Base-by-base conservation (phyloP, 2,113 vertebrate species). In the Saguinus imperator region DNA sequence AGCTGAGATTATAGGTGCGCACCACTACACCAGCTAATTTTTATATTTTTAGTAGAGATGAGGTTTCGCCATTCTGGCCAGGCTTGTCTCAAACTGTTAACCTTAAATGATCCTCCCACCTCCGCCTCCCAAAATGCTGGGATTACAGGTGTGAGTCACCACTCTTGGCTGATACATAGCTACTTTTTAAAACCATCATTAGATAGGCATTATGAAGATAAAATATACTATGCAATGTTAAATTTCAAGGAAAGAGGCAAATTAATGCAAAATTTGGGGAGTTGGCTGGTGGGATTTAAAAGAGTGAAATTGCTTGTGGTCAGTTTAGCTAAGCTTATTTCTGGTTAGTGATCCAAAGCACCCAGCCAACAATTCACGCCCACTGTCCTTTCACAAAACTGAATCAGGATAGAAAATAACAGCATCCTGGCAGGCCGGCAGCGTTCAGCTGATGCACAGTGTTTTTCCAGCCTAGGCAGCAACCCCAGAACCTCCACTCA, bases 361-460 rank as follows among this genome's bases (percentile, higher is more conserved):
- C 76, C 9, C 77, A 88, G 90, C 1, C 8, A 97, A 83, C 68
- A 35, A 50, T 73, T 95, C 92, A 94, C 9, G 55, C 87, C 45
- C 94, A 96, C 50, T 96, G 87, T 95, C 81, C 79, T 94, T 95
- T 97, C 89, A 97, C 81, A 95, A 97, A 95, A 98, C 48, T 58
- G 50, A 92, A 91, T 70, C 57, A 82, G 50, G 70, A 96, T 13
- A 77, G 75, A 93, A 95, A 96, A 89, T 32, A 97, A 21, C 40
- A 82, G 86, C 68, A 92, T 18, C 58, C 77, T 64, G 52, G 89
- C 86, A 94, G 48, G 89, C 64, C 91, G 8, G 70, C 84, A 87
- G 92, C 37, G 35, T 48, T 96, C 21, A 40, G 91, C 94, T 91
- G 89, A 97, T 73, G 23, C 16, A 52, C 92, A 81, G 85, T 92